phyloP scores from a whole-genome alignment of 2,888 invertebrate species.

The Spatulosminthurus flaviceps region DNA sequence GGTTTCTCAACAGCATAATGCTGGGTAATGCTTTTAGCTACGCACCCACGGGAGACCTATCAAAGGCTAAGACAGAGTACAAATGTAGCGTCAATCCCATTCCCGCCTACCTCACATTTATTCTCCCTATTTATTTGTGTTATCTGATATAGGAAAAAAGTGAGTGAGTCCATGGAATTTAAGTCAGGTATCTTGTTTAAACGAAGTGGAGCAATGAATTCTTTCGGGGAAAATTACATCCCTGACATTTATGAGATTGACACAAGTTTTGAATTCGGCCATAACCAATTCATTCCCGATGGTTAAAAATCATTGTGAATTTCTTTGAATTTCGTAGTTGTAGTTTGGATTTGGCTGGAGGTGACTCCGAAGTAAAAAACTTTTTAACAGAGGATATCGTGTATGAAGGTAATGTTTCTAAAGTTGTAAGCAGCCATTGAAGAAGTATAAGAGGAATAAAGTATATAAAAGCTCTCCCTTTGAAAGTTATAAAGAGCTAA shows the following conservation, averaged over 20 bases:
- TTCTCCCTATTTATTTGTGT: constrained; percentile 38
- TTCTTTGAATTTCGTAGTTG: too few species aligned
- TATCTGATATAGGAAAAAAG: constrained; percentile 36
- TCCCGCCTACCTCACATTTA: constrained; percentile 35
- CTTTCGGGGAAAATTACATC: not conserved
- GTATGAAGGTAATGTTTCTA: too few species aligned
- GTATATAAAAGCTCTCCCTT: too few species aligned
- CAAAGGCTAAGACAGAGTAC: constrained; percentile 34
- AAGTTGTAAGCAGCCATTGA: too few species aligned
- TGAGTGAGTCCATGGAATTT: not conserved
- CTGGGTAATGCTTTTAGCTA: not conserved
- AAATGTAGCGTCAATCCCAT: constrained; percentile 46
- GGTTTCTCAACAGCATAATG: too few species aligned
- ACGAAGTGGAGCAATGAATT: not conserved
- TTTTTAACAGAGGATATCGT: too few species aligned
- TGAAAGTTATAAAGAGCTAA: too few species aligned
- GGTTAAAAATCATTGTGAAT: too few species aligned
- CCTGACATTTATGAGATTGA: constrained; percentile 10
- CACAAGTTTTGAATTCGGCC: not conserved
- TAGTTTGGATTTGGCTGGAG: too few species aligned
- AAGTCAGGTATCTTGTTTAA: constrained; percentile 18
- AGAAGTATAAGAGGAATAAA: too few species aligned
- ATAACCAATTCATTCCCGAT: too few species aligned
- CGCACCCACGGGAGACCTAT: constrained; percentile 35
- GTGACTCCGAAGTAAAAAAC: too few species aligned